Evolutionary conservation across 1,140 invertebrate genomes (phyloP).

Genomic region (Lutraria rhynchaena): DNA sequence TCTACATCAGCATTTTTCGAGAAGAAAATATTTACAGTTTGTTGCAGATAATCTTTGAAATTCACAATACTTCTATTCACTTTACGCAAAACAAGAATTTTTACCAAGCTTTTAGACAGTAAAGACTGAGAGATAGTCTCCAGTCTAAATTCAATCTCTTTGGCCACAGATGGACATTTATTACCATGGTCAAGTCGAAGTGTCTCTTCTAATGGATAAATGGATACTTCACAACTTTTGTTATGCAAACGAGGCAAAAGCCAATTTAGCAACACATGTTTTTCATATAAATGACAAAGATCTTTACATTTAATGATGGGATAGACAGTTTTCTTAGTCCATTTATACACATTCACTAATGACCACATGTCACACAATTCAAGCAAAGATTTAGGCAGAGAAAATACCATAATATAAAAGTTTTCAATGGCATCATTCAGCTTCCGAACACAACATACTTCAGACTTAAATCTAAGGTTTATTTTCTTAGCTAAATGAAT

Average conservation of each 20-base stretch:
- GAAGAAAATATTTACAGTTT: not conserved
- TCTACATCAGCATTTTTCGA: conserved; percentile 20
- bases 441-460: not conserved
- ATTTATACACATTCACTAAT: conserved; percentile 31
- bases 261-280: conserved; percentile 32
- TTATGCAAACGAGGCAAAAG: conserved; percentile 26
- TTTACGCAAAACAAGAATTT: conserved; percentile 32
- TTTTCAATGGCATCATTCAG: not conserved
- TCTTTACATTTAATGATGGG: not conserved
- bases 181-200: conserved; percentile 7
- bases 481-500: conserved; percentile 22
- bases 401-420: conserved; percentile 24
- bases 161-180: conserved; percentile 20
- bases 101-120: conserved; percentile 1
- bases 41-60: conserved; percentile 24
- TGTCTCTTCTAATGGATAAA: conserved; percentile 17
- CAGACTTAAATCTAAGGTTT: conserved; percentile 8
- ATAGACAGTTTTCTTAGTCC: conserved; percentile 7
- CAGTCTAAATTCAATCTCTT: conserved; percentile 45
- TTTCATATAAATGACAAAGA: not conserved
- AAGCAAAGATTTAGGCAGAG: conserved; percentile 24
- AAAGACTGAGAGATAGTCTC: conserved; percentile 22
- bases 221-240: conserved; percentile 20
- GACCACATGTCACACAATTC: conserved; percentile 27
- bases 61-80: conserved; percentile 26